phyloP scores from a whole-genome alignment of 2,888 invertebrate genomes.

The Noctua janthe region DNA sequence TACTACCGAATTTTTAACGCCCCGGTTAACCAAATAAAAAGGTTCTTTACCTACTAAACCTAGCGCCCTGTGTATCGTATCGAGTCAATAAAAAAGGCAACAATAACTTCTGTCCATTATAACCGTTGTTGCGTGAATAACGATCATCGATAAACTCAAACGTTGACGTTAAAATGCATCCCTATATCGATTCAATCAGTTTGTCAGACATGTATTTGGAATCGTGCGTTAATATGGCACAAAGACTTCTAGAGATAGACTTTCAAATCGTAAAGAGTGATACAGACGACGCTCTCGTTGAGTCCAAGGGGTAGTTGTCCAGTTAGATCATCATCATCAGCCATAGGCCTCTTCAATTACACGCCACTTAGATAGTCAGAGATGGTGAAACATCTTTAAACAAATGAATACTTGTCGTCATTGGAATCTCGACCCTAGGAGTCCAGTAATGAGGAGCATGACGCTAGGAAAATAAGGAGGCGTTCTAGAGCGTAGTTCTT shows the following conservation, averaged over 20 bases:
- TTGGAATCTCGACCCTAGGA: neutral
- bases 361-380: neutral
- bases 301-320: neutral
- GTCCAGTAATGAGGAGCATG: neutral
- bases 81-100: conserved; percentile 63
- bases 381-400: neutral
- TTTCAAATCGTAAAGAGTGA: neutral
- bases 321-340: neutral
- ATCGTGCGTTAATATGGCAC: neutral
- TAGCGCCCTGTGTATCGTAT: conserved; percentile 59
- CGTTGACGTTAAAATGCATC: conserved; percentile 65
- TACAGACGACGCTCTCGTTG: neutral
- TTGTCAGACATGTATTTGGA: neutral
- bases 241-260: neutral
- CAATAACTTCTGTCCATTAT: conserved; percentile 61
- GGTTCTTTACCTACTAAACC: conserved; percentile 12
- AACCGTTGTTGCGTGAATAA: conserved; percentile 63
- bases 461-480: neutral
- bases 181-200: conserved; percentile 29
- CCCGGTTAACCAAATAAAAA: conserved; percentile 23
- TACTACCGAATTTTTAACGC: conserved; percentile 19
- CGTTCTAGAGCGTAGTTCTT: neutral
- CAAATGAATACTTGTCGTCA: neutral
- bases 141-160: conserved; percentile 71
- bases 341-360: neutral